Evolutionary conservation across 2,113 vertebrate species (phyloP).

Genomic region (Salvelinus fontinalis): DNA sequence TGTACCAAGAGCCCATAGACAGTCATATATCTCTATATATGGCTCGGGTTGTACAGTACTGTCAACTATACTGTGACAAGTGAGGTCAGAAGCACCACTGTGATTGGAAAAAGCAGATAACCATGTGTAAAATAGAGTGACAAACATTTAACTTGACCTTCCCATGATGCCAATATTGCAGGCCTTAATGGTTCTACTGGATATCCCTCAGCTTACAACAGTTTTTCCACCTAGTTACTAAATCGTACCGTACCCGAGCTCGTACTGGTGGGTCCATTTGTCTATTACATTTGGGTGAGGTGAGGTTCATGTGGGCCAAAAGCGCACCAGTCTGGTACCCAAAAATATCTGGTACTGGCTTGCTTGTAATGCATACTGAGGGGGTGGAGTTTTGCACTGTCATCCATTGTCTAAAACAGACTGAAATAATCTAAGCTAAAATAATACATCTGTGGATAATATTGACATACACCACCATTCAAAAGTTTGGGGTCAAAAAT

Average conservation of each 20-base stretch:
- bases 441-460: too few relatives aligned
- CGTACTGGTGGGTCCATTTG: background rate
- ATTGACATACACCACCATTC: too few relatives aligned
- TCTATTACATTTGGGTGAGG: background rate
- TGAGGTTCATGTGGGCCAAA: too few relatives aligned
- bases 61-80: constrained; percentile 67
- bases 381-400: too few relatives aligned
- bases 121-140: constrained; percentile 51
- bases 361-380: too few relatives aligned
- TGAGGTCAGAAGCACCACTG: constrained; percentile 60
- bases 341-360: too few relatives aligned
- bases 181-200: background rate
- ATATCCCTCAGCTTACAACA: background rate
- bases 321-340: too few relatives aligned
- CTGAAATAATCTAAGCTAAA: too few relatives aligned
- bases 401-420: too few relatives aligned
- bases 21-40: too few relatives aligned
- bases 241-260: too few relatives aligned
- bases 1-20: constrained; percentile 20
- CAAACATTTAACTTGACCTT: constrained; percentile 48
- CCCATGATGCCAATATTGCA: constrained; percentile 14
- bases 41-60: constrained; percentile 27
- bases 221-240: background rate
- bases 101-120: constrained; percentile 37
- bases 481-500: too few relatives aligned